Conservation (phyloP, 2,113 vertebrate genomes). For the Chaenocephalus aceratus region DNA sequence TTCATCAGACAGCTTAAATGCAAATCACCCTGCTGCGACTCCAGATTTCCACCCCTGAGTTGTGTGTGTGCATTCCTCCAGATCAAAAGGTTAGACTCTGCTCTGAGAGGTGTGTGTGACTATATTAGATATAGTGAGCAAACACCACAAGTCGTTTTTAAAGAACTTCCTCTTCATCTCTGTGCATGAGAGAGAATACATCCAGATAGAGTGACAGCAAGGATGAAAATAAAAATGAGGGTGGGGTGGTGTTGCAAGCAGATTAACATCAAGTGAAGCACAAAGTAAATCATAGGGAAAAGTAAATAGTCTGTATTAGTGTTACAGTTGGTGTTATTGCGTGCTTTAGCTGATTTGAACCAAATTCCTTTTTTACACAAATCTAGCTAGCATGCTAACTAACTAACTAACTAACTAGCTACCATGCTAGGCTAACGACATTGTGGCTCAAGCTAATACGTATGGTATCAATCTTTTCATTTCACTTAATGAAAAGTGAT, state of each 20-base stretch:
- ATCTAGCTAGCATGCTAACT: too few species aligned
- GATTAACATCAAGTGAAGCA: slow-evolving; percentile 18
- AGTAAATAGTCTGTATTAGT: not conserved
- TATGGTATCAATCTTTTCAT: not conserved
- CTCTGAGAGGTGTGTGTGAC: slow-evolving; percentile 42
- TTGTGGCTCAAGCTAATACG: not conserved
- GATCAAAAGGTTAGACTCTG: slow-evolving; percentile 69
- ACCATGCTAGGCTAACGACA: not conserved
- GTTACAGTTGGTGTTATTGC: not conserved
- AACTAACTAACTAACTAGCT: too few species aligned
- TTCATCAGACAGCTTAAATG: slow-evolving; percentile 71
- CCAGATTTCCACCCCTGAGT: slow-evolving; percentile 46
- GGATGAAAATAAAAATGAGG: slow-evolving; percentile 25
- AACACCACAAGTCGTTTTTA: slow-evolving; percentile 26
- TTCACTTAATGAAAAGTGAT: not conserved
- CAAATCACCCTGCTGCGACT: slow-evolving; percentile 65
- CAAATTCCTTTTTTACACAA: too few species aligned
- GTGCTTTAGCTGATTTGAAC: not conserved
- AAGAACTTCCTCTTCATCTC: slow-evolving; percentile 41
- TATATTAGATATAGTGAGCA: slow-evolving; percentile 45
- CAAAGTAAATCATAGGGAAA: not conserved
- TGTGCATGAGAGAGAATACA: slow-evolving; percentile 27
- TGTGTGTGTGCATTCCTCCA: slow-evolving; percentile 46
- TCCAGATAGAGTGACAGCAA: slow-evolving; percentile 18
- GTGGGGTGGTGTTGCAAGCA: not conserved